These are phyloP conservation scores for Epistrophella euchroma DNA, from an alignment of 2,888 invertebrate genomes.

Conservation along the genomic window DNA sequence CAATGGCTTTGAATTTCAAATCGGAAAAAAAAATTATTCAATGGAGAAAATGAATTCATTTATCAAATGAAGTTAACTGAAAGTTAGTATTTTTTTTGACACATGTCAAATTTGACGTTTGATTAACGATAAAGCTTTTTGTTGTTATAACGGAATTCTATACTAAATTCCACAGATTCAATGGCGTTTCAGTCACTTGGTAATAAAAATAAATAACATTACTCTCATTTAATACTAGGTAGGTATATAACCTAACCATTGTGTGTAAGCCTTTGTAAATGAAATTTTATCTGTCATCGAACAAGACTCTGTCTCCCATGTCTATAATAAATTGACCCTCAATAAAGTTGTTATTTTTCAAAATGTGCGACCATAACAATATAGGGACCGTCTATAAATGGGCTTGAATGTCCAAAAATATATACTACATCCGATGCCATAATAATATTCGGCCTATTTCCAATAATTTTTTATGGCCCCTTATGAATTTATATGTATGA, in stretches of 20 bases:
- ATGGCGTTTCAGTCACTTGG: conserved; percentile 10
- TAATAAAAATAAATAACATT: conserved; percentile 32
- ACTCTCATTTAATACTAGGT: not conserved
- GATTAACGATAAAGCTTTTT: conserved; percentile 3
- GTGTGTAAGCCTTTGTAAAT: conserved; percentile 4
- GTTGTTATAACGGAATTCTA: not conserved
- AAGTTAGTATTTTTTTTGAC: conserved; percentile 20
- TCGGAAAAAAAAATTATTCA: not conserved
- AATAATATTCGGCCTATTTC: conserved; percentile 38
- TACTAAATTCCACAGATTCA: conserved; percentile 1
- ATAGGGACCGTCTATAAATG: conserved; percentile 21
- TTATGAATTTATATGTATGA: conserved; percentile 39
- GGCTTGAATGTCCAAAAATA: conserved; percentile 33
- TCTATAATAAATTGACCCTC: conserved; percentile 48
- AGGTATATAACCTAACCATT: not conserved
- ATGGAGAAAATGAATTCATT: conserved; percentile 25
- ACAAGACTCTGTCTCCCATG: conserved; percentile 1
- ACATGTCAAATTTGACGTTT: conserved; percentile 29
- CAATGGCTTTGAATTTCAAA: conserved; percentile 32
- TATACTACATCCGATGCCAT: conserved; percentile 2
- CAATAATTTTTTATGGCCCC: conserved; percentile 43
- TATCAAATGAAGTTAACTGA: conserved; percentile 10
- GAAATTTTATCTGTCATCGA: conserved; percentile 40
- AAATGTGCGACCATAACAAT: conserved; percentile 59
- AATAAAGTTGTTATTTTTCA: conserved; percentile 50